phyloP scores from a whole-genome alignment of 2,797 vertebrate genomes.

The Harpagifer antarcticus region DNA sequence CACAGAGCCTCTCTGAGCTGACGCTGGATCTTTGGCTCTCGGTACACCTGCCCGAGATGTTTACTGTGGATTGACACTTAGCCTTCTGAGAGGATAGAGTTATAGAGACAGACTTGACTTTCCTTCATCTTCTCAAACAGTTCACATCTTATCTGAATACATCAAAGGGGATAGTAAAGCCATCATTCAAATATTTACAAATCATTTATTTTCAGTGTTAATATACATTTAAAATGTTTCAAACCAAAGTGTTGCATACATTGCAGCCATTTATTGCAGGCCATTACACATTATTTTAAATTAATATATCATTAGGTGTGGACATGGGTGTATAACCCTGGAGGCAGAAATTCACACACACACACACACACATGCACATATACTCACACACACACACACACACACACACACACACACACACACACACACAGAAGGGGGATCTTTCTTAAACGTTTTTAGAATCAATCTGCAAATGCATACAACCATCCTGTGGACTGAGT shows the following conservation, averaged over 20 bases:
- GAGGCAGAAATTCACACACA: background rate
- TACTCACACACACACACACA: background rate
- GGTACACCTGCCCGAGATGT: constrained; percentile 60
- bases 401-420: constrained; percentile 5
- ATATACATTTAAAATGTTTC: background rate
- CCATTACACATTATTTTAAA: constrained; percentile 20
- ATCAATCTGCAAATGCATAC: constrained; percentile 79
- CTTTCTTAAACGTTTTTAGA: constrained; percentile 59
- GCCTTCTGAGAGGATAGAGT: constrained; percentile 14
- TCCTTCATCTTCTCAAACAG: constrained; percentile 16
- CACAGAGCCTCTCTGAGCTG: constrained; percentile 34
- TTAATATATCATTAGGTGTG: background rate
- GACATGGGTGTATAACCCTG: background rate
- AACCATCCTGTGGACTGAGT: constrained; percentile 10
- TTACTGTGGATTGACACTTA: constrained; percentile 56
- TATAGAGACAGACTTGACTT: constrained; percentile 6
- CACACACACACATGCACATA: background rate
- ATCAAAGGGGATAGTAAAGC: constrained; percentile 3
- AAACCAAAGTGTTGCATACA: background rate
- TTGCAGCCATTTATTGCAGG: background rate
- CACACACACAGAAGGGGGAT: constrained; percentile 46
- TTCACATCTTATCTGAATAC: constrained; percentile 6
- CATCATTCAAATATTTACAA: background rate
- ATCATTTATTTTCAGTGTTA: background rate
- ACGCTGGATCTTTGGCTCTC: constrained; percentile 54